Percentiles rank a stretch among this genome's conserved stretches.
These are phyloP conservation scores for Nemoura dubitans DNA, from an alignment of 2,888 invertebrate species.

Conservation along the genomic window DNA sequence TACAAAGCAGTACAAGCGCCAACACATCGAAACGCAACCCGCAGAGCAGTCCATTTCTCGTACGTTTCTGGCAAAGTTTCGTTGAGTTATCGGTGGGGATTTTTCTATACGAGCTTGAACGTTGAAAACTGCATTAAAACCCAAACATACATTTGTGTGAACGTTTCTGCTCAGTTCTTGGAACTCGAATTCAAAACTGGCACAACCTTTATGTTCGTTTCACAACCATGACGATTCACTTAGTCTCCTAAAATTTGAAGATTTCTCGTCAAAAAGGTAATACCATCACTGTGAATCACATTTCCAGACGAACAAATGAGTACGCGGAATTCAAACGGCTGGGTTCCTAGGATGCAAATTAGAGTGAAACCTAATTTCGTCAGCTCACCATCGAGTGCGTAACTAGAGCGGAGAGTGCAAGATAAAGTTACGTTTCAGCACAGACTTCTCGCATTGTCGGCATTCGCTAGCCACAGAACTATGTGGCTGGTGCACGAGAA, in stretches of 20 bases:
- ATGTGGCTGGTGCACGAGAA: neutral
- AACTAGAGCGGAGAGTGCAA: neutral
- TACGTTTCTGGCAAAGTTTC: neutral
- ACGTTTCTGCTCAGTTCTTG: neutral
- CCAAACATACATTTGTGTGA: neutral
- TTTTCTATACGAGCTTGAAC: neutral
- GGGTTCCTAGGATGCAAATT: neutral
- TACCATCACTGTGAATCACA: neutral
- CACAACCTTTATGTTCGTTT: neutral
- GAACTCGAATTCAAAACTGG: neutral
- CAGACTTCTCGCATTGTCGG: neutral
- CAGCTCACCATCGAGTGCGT: neutral
- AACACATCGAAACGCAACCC: neutral
- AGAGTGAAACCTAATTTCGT: neutral
- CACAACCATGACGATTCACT: neutral
- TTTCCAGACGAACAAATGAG: neutral
- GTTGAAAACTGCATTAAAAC: neutral
- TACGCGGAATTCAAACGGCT: neutral
- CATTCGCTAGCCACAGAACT: neutral
- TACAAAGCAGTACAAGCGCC: too few species aligned
- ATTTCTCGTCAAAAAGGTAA: slow-evolving; percentile 2
- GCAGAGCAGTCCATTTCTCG: neutral
- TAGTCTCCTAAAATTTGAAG: neutral
- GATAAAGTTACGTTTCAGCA: neutral
- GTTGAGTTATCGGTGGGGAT: neutral